phyloP scores from a whole-genome alignment of 2,797 vertebrate species.

The Botia almorhae region DNA sequence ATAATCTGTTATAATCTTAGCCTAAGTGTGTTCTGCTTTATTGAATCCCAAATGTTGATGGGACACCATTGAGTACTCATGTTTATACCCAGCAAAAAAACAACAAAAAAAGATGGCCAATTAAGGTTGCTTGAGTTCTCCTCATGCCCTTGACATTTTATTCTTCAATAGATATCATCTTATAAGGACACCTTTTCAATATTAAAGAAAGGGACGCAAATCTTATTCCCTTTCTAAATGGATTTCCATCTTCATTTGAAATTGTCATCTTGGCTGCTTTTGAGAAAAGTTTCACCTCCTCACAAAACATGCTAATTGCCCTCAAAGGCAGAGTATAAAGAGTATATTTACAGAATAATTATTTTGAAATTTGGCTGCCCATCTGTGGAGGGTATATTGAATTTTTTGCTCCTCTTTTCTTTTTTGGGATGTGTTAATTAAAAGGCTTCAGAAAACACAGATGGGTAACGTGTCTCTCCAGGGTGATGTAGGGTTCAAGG shows the following conservation, averaged over 20 bases:
- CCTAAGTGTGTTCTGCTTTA: constrained; percentile 76
- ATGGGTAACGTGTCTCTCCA: constrained; percentile 83
- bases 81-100: constrained; percentile 72
- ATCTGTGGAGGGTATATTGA: constrained; percentile 82
- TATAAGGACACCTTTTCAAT: constrained; percentile 83
- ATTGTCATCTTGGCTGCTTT: constrained; percentile 75
- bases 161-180: constrained; percentile 81
- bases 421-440: constrained; percentile 83
- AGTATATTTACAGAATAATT: constrained; percentile 85
- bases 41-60: constrained; percentile 71
- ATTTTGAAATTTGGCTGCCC: constrained; percentile 83
- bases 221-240: constrained; percentile 82
- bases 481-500: constrained; percentile 84
- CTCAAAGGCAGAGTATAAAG: constrained; percentile 77
- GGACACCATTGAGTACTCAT: constrained; percentile 72
- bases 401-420: constrained; percentile 76
- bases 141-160: constrained; percentile 82
- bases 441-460: constrained; percentile 87
- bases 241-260: constrained; percentile 73
- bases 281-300: constrained; percentile 82
- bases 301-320: constrained; percentile 85
- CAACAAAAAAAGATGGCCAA: constrained; percentile 74
- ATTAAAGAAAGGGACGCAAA: constrained; percentile 75
- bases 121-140: constrained; percentile 75
- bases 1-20: constrained; percentile 62